Evolutionary conservation across 2,888 invertebrate species (phyloP), one percentile per base, ranked within the genome.

Genomic region (Microdon myrmicae): DNA sequence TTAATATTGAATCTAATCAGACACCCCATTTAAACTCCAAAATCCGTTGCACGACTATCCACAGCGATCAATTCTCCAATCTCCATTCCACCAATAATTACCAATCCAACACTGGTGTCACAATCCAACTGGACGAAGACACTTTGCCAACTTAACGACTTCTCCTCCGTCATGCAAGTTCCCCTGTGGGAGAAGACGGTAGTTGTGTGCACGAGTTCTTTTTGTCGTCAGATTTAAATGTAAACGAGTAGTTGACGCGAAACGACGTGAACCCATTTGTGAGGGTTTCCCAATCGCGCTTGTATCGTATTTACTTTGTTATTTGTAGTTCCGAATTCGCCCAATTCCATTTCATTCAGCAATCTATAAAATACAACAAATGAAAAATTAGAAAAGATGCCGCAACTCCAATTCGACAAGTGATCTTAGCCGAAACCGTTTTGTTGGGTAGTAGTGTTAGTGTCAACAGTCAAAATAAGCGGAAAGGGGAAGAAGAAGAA

Each of bases 181-280:
- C 55, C 13, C 61, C 55, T 39, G 7, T 17, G 55, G 22, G 22
- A 23, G 44, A 61, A 55, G 32, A 28, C 29, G 47, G 31, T 49
- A 25, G 31, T 13, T 29, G 60, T 49, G 44, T 61, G 38, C 17
- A 39, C 23, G 35, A 34, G 37, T 32, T 34, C 16, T 49, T 44
- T 44, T 48, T 47, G n/a, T n/a, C 38, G 48, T 32, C 22, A 48
- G 48, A 44, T 61, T 61, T 61, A 61, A 61, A 69, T 59, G 44
- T 69, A 71, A 71, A 71, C 70, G 70, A 71, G 71, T 71, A 69
- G 67, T 70, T 70, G 69, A 68, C 68, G 70, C 69, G 69, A 69
- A 56, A 60, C 69, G 69, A 68, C 68, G 70, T 70, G 69, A 69
- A 56, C 64, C 69, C 68, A 69, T 67, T 55, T 64, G 60, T 69